Conservation (phyloP, 1,140 invertebrate species). For the Phymastichus coffea region DNA sequence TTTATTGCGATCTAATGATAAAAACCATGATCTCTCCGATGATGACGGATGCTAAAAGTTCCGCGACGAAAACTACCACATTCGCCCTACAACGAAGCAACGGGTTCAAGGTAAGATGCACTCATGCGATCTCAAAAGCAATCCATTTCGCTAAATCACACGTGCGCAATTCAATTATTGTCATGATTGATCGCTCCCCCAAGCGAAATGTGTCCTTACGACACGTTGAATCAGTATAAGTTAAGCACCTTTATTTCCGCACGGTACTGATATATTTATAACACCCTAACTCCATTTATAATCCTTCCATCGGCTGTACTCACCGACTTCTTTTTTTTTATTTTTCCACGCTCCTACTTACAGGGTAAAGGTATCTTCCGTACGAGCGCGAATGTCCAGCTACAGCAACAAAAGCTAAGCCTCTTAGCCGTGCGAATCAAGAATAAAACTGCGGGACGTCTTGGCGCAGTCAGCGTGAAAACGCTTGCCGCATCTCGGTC, state of each 20-base stretch:
- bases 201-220: slow-evolving; percentile 18
- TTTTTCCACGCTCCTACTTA: slow-evolving; percentile 6
- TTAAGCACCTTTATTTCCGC: slow-evolving; percentile 24
- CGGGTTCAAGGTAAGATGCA: no score
- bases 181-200: slow-evolving; percentile 16
- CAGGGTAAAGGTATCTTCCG: no score
- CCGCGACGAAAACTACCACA: no score
- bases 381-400: no score
- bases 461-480: not conserved
- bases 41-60: no score
- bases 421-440: not conserved
- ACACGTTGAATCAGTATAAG: slow-evolving; percentile 18
- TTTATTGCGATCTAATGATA: slow-evolving; percentile 5
- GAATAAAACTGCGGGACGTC: not conserved
- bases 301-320: not conserved
- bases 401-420: no score
- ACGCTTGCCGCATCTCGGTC: slow-evolving; percentile 13
- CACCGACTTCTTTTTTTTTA: not conserved
- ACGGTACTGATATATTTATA: slow-evolving; percentile 9
- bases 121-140: no score
- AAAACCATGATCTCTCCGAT: no score
- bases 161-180: no score
- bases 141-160: no score
- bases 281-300: no score
- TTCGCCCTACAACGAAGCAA: not conserved